These are phyloP conservation scores for Andrena dorsata DNA, from an alignment of 2,888 invertebrate genomes.

Conservation along the genomic window DNA sequence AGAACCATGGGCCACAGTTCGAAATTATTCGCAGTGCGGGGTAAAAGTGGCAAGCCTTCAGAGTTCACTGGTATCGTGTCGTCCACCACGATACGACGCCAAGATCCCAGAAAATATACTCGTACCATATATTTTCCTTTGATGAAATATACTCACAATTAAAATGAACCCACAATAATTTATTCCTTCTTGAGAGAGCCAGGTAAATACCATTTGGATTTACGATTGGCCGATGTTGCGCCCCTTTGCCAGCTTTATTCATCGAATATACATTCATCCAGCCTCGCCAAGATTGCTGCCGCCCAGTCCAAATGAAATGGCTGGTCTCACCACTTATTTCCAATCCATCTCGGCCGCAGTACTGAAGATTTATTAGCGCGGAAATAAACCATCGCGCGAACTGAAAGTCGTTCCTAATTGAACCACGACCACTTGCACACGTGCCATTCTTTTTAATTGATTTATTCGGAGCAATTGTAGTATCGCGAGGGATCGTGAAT, in stretches of 20 bases:
- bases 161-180: background rate
- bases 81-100: constrained; percentile 85
- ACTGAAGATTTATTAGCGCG: constrained; percentile 82
- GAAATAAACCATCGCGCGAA: constrained; percentile 84
- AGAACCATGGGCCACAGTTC: constrained; percentile 86
- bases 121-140: constrained; percentile 86
- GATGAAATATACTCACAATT: background rate
- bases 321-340: constrained; percentile 74
- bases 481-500: background rate
- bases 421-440: constrained; percentile 19
- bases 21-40: constrained; percentile 75
- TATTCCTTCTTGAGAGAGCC: background rate
- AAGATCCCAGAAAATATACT: constrained; percentile 85
- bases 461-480: constrained; percentile 17
- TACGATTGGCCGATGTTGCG: constrained; percentile 80
- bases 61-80: constrained; percentile 85
- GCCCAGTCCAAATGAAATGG: constrained; percentile 79
- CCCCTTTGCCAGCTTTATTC: constrained; percentile 83
- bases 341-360: constrained; percentile 82
- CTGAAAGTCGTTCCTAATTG: constrained; percentile 58
- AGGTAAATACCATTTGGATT: constrained; percentile 80
- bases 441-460: background rate
- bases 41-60: constrained; percentile 81
- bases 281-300: constrained; percentile 82
- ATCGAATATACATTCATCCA: constrained; percentile 85